Conservation (phyloP, 2,888 invertebrate species). For the Tyria jacobaeae region DNA sequence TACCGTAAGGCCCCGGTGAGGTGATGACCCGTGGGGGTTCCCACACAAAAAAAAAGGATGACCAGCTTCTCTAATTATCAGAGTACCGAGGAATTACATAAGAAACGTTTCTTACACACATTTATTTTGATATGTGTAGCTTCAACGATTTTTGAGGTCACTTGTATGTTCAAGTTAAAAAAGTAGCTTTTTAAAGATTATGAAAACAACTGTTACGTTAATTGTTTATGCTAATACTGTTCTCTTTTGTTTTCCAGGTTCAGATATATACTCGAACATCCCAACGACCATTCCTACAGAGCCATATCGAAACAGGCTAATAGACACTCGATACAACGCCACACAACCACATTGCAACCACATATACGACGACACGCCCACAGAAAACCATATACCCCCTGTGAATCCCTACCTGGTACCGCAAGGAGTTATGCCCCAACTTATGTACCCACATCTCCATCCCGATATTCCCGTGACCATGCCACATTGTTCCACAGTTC, state of each 20-base stretch:
- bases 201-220: too few species aligned
- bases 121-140: too few species aligned
- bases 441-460: constrained; percentile 66
- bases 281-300: constrained; percentile 60
- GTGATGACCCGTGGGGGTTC: too few species aligned
- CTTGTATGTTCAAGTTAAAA: too few species aligned
- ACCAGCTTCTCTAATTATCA: too few species aligned
- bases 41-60: too few species aligned
- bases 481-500: constrained; percentile 62
- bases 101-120: too few species aligned
- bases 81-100: too few species aligned
- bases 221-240: background rate
- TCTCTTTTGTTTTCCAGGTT: constrained; percentile 51
- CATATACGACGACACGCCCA: constrained; percentile 52
- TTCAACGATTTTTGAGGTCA: too few species aligned
- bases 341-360: constrained; percentile 56
- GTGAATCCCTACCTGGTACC: constrained; percentile 62
- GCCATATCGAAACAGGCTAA: constrained; percentile 52
- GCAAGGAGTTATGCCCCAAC: constrained; percentile 53
- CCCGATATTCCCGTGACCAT: constrained; percentile 61
- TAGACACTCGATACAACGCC: constrained; percentile 57
- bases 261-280: constrained; percentile 79
- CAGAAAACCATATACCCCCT: constrained; percentile 61
- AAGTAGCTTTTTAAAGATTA: too few species aligned
- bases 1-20: too few species aligned